A percentile compares a stretch with the other conserved stretches of the same genome.
Evolutionary conservation across 2,113 vertebrate species (phyloP).

Genomic region (Rostratula benghalensis): DNA sequence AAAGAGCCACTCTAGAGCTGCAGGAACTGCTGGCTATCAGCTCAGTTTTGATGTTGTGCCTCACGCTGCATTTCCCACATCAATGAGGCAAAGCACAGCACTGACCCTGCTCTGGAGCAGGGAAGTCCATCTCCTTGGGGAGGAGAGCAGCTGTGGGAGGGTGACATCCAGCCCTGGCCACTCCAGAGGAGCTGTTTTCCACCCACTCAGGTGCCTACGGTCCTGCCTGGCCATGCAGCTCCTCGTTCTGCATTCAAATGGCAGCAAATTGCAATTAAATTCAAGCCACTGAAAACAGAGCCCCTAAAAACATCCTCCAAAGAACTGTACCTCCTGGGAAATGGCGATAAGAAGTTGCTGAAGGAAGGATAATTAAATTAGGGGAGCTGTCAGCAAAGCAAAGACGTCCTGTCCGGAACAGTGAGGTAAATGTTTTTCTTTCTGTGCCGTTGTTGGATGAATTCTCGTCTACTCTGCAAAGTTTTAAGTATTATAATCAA

Average conservation of each 20-base stretch:
- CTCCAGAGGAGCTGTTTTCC: neutral
- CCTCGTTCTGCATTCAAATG: neutral
- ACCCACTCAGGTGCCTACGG: fast-evolving
- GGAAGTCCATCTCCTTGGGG: fast-evolving
- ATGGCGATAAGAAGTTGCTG: neutral
- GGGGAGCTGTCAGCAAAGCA: neutral
- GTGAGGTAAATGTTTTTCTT: neutral
- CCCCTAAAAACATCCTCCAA: neutral
- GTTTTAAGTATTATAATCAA: neutral
- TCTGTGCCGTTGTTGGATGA: neutral
- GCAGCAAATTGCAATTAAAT: neutral
- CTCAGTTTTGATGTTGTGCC: neutral
- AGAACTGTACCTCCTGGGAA: neutral
- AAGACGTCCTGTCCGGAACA: neutral
- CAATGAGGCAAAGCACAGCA: neutral
- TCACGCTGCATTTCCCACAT: fast-evolving
- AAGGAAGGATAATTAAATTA: neutral
- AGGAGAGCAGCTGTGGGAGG: neutral
- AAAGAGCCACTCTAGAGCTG: fast-evolving
- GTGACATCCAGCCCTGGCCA: neutral
- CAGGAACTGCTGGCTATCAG: neutral
- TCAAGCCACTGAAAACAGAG: neutral
- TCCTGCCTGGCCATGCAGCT: neutral
- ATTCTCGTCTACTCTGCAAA: neutral
- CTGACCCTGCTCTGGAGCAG: fast-evolving